phyloP scores from a whole-genome alignment of 2,797 vertebrate genomes.

The Heteromormyrus szaboi region DNA sequence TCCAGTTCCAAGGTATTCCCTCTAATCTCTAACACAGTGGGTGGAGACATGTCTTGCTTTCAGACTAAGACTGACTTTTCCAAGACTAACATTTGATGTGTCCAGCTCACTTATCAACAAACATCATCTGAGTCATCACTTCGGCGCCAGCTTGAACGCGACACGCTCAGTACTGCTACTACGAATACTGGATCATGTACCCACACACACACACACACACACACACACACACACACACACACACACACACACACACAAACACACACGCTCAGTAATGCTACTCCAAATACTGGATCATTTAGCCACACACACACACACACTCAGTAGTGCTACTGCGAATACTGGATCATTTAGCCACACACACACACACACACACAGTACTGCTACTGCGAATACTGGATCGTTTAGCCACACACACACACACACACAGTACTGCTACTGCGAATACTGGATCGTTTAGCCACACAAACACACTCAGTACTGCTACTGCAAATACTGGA shows the following conservation, averaged over 20 bases:
- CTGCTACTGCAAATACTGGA: background rate
- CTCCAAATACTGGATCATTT: no score
- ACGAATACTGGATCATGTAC: background rate
- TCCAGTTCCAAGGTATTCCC: background rate
- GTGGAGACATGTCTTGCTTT: background rate
- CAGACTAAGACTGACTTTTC: background rate
- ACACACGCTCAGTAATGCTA: no score
- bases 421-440: background rate
- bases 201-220: background rate
- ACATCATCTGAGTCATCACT: background rate
- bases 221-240: background rate
- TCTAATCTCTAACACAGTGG: background rate
- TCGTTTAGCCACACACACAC: background rate
- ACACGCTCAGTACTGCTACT: background rate
- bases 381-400: no score
- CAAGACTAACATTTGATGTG: background rate
- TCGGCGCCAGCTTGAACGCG: background rate
- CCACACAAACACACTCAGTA: background rate
- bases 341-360: no score
- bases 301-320: no score
- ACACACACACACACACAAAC: no score
- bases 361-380: no score
- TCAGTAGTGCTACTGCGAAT: no score
- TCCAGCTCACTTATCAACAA: background rate
- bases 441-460: background rate